phyloP scores from a whole-genome alignment of 1,140 invertebrate genomes.

The Ips nitidus region DNA sequence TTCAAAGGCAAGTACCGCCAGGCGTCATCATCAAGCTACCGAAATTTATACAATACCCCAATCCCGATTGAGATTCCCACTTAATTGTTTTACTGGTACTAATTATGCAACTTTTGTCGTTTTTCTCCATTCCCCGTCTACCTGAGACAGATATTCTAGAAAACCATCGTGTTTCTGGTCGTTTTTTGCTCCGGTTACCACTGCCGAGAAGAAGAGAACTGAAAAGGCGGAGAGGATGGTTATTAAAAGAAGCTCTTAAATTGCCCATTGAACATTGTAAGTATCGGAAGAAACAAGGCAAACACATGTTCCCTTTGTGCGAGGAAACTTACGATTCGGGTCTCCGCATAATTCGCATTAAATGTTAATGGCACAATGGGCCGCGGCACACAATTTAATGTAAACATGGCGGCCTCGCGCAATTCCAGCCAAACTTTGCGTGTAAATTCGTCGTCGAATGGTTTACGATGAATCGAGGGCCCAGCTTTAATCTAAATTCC shows the following conservation, averaged over 20 bases:
- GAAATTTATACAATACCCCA: slow-evolving; percentile 23
- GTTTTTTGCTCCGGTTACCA: no score
- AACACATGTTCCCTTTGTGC: slow-evolving; percentile 50
- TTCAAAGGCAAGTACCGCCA: no score
- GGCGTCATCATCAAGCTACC: slow-evolving; percentile 16
- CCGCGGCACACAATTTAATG: slow-evolving; percentile 50
- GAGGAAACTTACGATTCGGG: slow-evolving; percentile 43
- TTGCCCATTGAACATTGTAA: slow-evolving; percentile 44
- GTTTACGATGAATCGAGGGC: slow-evolving; percentile 18
- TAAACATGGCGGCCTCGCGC: slow-evolving; percentile 39
- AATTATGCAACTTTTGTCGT: not conserved
- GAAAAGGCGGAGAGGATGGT: not conserved
- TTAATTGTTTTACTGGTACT: slow-evolving; percentile 11
- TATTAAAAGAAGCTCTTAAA: slow-evolving; percentile 38
- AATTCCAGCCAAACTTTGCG: slow-evolving; percentile 45
- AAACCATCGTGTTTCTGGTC: not conserved
- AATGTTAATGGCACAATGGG: slow-evolving; percentile 51
- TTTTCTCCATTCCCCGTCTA: no score
- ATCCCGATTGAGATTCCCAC: slow-evolving; percentile 6
- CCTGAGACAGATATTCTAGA: not conserved
- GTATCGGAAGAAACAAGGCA: slow-evolving; percentile 41
- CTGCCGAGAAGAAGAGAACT: no score
- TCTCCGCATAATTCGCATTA: slow-evolving; percentile 50
- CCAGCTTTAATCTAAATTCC: slow-evolving; percentile 46
- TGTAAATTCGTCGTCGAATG: slow-evolving; percentile 41